Percentiles rank a stretch among this genome's conserved stretches.
Evolutionary conservation across 2,113 vertebrate species (phyloP).

Genomic region (Phaethon lepturus): DNA sequence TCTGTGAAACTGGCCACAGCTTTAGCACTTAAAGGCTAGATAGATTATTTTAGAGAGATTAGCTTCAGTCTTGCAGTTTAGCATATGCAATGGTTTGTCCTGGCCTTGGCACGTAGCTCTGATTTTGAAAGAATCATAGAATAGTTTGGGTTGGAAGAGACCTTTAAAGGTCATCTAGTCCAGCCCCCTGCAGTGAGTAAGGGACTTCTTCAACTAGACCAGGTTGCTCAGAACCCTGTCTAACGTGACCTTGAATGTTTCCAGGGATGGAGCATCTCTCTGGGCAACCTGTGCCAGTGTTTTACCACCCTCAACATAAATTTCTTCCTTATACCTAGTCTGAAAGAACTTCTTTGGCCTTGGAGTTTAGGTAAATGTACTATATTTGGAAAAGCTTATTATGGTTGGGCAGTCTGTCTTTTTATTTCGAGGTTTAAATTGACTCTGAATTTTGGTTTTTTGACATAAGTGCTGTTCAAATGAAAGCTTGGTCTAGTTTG

Average conservation of each 20-base stretch:
- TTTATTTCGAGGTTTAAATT: background rate
- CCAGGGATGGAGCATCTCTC: background rate
- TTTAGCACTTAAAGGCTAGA: background rate
- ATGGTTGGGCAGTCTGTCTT: background rate
- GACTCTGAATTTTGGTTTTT: background rate
- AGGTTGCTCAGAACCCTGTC: background rate
- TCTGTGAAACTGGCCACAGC: background rate
- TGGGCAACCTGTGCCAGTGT: background rate
- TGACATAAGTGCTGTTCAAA: background rate
- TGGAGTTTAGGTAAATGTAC: background rate
- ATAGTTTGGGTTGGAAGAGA: background rate
- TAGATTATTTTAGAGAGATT: background rate
- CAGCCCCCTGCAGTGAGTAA: background rate
- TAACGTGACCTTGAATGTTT: background rate
- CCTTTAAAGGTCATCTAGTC: background rate
- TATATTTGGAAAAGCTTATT: background rate
- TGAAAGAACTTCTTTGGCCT: background rate
- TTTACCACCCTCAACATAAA: background rate
- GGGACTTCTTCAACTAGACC: background rate
- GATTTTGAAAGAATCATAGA: background rate
- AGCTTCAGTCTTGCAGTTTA: background rate
- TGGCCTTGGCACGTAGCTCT: background rate
- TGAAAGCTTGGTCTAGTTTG: background rate
- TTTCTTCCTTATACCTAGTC: background rate
- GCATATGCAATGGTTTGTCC: background rate